A percentile compares a stretch with the other conserved stretches of the same genome.
Evolutionary conservation across 53 echinoderm and acorn worm genomes (phyloP).

Genomic region (Astropecten irregularis): DNA sequence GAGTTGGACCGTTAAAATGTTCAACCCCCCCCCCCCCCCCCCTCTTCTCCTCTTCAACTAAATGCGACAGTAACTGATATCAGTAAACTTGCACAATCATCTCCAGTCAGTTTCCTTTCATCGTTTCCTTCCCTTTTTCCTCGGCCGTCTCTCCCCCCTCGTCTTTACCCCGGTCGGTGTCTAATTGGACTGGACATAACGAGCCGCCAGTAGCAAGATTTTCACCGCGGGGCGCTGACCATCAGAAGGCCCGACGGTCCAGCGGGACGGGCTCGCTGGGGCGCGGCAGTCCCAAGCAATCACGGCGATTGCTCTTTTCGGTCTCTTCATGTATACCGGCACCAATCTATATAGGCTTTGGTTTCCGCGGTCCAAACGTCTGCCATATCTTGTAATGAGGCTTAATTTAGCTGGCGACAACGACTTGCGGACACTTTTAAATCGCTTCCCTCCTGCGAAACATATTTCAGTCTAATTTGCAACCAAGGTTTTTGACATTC

Average conservation of each 20-base stretch:
- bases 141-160: background rate
- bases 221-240: slow-evolving; percentile 36
- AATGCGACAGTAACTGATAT: background rate
- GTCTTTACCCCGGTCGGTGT: slow-evolving; percentile 3
- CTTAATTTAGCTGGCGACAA: slow-evolving; percentile 57
- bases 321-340: background rate
- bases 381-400: slow-evolving; percentile 9
- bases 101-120: background rate
- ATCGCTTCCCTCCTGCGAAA: slow-evolving; percentile 8
- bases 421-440: background rate
- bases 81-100: background rate
- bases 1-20: too few species aligned
- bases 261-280: slow-evolving; percentile 36
- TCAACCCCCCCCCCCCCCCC: too few species aligned
- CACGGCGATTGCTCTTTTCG: background rate
- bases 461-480: slow-evolving; percentile 28
- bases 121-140: background rate
- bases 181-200: slow-evolving; percentile 54
- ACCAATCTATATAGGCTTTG: too few species aligned
- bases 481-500: background rate
- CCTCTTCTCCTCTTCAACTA: too few species aligned
- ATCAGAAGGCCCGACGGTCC: slow-evolving; percentile 44
- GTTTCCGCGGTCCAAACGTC: background rate
- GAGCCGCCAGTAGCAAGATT: slow-evolving; percentile 58
- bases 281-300: slow-evolving; percentile 47